phyloP scores from a whole-genome alignment of 2,888 invertebrate genomes.

The Onthophagus sagittarius region DNA sequence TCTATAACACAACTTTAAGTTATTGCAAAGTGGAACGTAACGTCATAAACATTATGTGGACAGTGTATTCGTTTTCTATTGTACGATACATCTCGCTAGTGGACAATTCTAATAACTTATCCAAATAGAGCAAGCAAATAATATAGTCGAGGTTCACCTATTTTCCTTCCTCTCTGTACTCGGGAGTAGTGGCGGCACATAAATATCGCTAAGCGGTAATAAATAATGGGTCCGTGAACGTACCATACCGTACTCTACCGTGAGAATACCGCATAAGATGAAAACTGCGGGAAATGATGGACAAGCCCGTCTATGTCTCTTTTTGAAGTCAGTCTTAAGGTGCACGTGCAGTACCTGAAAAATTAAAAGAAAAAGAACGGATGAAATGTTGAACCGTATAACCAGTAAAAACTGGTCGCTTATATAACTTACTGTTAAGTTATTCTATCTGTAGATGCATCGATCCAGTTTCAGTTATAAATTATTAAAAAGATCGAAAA shows the following conservation, averaged over 20 bases:
- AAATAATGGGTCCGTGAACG: neutral
- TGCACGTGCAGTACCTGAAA: neutral
- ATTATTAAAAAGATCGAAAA: too few relatives aligned
- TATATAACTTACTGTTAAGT: neutral
- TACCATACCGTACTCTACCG: neutral
- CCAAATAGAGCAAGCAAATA: neutral
- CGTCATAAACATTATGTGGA: neutral
- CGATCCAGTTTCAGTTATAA: too few relatives aligned
- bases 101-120: neutral
- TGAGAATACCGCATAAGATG: neutral
- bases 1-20: neutral
- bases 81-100: neutral
- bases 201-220: neutral
- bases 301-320: neutral
- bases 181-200: neutral
- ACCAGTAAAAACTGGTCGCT: neutral
- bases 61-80: neutral
- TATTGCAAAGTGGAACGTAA: neutral
- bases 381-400: neutral
- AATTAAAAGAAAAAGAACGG: neutral
- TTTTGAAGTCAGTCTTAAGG: neutral
- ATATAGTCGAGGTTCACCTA: neutral
- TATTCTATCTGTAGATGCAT: neutral
- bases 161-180: neutral
- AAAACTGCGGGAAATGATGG: neutral